Conservation (phyloP, 2,797 vertebrate species). For the Thripadectes ignobilis region DNA sequence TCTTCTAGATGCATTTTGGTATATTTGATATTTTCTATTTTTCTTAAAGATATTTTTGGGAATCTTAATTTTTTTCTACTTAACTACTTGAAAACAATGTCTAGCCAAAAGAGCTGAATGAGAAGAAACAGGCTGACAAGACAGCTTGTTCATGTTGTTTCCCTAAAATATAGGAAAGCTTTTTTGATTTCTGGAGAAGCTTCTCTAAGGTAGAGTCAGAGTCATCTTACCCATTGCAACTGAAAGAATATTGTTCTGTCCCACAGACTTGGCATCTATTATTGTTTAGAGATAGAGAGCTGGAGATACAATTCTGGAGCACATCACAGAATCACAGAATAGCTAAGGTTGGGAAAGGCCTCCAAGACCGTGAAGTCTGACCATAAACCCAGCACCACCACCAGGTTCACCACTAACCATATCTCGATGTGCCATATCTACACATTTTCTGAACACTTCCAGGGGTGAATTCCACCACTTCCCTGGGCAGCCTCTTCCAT, state of each 20-base stretch:
- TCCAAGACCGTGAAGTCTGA: background rate
- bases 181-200: background rate
- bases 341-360: background rate
- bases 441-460: accelerated
- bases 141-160: background rate
- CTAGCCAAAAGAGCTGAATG: background rate
- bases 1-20: background rate
- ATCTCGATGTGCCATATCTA: too few relatives aligned
- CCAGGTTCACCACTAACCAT: background rate
- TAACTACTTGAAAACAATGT: background rate
- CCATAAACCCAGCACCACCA: background rate
- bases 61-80: background rate
- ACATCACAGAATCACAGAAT: background rate
- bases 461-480: background rate
- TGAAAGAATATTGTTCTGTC: background rate
- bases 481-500: background rate
- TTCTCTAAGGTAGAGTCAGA: background rate
- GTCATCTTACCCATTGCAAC: background rate
- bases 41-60: background rate
- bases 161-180: background rate
- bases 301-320: background rate
- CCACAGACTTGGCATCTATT: background rate
- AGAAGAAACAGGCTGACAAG: background rate
- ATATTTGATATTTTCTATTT: background rate
- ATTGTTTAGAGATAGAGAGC: background rate